Evolutionary conservation across 2,113 vertebrate genomes (phyloP).

Genomic region (Mungos mungo): DNA sequence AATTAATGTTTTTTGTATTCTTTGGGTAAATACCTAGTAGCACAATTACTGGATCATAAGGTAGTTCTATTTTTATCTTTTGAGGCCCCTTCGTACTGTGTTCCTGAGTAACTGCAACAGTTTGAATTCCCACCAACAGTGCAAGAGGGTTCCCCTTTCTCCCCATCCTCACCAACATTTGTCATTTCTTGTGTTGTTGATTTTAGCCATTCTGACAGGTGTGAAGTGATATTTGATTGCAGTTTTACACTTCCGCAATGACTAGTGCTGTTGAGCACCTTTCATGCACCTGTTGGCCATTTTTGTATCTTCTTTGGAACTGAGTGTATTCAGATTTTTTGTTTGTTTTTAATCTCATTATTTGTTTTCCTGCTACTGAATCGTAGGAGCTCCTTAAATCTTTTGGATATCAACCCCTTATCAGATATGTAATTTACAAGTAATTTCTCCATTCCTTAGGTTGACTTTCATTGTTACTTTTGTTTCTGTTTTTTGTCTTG

Average conservation of each 20-base stretch:
- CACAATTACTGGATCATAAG: background rate
- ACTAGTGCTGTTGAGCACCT: background rate
- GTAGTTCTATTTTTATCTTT: background rate
- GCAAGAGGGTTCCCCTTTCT: background rate
- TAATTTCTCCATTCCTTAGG: background rate
- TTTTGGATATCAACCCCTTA: background rate
- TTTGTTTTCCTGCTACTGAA: background rate
- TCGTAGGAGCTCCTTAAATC: background rate
- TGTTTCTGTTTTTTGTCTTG: background rate
- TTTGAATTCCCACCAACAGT: background rate
- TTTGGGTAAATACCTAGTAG: background rate
- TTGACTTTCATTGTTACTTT: background rate
- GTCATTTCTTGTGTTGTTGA: background rate
- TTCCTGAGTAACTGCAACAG: background rate
- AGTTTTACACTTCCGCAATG: background rate
- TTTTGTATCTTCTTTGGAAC: background rate
- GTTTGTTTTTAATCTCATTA: background rate
- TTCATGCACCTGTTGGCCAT: background rate
- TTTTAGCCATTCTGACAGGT: background rate
- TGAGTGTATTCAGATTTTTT: background rate
- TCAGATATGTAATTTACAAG: background rate
- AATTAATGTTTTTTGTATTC: background rate
- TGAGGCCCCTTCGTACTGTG: background rate
- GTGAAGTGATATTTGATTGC: background rate
- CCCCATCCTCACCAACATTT: background rate